Evolutionary conservation across 2,888 invertebrate genomes (phyloP).

Genomic region (Lasius platythorax): DNA sequence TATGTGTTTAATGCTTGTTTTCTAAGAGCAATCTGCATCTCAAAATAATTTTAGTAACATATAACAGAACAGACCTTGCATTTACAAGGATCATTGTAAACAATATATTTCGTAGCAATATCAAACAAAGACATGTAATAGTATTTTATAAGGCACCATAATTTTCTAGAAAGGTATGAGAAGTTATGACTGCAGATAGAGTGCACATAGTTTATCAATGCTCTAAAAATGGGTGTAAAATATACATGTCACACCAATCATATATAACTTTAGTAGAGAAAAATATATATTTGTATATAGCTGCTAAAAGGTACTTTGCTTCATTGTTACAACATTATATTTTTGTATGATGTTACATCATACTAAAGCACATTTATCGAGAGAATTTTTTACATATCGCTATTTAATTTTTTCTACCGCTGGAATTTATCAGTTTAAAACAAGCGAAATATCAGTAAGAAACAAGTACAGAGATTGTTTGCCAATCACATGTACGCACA

Average conservation of each 20-base stretch:
- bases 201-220: conserved; percentile 52
- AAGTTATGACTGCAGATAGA: conserved; percentile 27
- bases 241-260: conserved; percentile 32
- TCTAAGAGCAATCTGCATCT: conserved; percentile 34
- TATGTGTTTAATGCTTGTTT: conserved; percentile 19
- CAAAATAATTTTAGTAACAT: conserved; percentile 32
- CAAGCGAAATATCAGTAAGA: background rate
- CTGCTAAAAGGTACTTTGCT: background rate
- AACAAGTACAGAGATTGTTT: background rate
- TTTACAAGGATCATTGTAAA: conserved; percentile 11
- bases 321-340: background rate
- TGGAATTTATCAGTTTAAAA: background rate
- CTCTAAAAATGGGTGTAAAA: conserved; percentile 42
- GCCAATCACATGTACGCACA: conserved; percentile 14
- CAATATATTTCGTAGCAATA: conserved; percentile 14
- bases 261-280: conserved; percentile 22
- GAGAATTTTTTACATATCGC: background rate
- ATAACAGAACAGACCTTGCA: background rate
- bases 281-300: conserved; percentile 60
- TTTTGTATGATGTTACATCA: background rate
- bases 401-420: background rate
- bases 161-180: conserved; percentile 22
- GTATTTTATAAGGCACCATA: conserved; percentile 39
- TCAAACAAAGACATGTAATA: conserved; percentile 24
- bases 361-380: background rate